Evolutionary conservation across 2,888 invertebrate genomes (phyloP).

Genomic region (Pasiphila rectangulata): DNA sequence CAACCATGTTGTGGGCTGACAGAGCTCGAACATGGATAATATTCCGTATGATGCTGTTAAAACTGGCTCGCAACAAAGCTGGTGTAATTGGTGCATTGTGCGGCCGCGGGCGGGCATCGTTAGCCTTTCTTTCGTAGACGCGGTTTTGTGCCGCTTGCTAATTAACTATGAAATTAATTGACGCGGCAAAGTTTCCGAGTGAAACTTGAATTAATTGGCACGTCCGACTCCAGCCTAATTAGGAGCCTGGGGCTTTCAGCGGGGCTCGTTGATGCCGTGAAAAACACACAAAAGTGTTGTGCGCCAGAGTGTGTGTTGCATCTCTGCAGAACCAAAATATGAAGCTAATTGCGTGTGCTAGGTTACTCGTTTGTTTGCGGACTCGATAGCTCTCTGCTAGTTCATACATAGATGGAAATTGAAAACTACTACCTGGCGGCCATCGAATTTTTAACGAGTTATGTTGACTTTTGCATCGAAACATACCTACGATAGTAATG

Average conservation of each 20-base stretch:
- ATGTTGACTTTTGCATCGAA: background rate
- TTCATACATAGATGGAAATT: background rate
- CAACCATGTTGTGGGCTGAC: background rate
- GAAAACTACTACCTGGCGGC: too few relatives aligned
- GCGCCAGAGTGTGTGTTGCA: constrained; percentile 40
- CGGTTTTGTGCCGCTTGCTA: constrained; percentile 77
- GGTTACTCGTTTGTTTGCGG: constrained; percentile 25
- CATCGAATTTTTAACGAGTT: too few relatives aligned
- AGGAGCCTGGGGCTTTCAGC: constrained; percentile 79
- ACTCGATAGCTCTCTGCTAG: constrained; percentile 1
- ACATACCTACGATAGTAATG: too few relatives aligned
- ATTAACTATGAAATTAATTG: constrained; percentile 82
- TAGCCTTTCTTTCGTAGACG: constrained; percentile 75
- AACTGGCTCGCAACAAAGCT: constrained; percentile 56
- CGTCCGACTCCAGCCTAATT: constrained; percentile 81
- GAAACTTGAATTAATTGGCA: constrained; percentile 82
- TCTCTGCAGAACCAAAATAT: constrained; percentile 17
- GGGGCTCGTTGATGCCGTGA: constrained; percentile 73
- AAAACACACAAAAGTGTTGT: constrained; percentile 78
- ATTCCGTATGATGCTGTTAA: constrained; percentile 6
- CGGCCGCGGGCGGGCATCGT: constrained; percentile 60
- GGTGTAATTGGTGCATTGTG: constrained; percentile 75
- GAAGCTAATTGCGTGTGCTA: constrained; percentile 46
- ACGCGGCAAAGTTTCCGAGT: constrained; percentile 80
- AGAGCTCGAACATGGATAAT: background rate